Base-by-base conservation (phyloP, 2,888 invertebrate genomes). In the Isotomurus palustris region DNA sequence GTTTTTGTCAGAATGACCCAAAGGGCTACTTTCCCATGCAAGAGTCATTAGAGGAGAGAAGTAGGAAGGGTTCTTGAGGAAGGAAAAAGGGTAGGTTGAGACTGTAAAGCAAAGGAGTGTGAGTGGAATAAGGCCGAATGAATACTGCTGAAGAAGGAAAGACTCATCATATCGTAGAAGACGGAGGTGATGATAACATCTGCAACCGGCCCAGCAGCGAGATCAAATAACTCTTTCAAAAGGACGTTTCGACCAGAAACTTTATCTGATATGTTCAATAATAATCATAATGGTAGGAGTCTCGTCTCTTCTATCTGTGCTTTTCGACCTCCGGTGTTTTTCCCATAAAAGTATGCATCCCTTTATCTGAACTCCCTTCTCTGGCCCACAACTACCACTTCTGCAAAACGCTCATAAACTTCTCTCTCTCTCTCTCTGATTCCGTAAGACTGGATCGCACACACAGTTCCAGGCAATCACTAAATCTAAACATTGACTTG, bases 141-240 rank as follows among this genome's bases (percentile, higher is more conserved):
- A n/a, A n/a, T n/a, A n/a, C n/a, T n/a, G n/a, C n/a, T n/a, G n/a
- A n/a, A n/a, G n/a, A n/a, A n/a, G n/a, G n/a, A n/a, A n/a, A n/a
- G n/a, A n/a, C n/a, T n/a, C n/a, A n/a, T n/a, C n/a, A n/a, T n/a
- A n/a, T n/a, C n/a, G n/a, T n/a, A n/a, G n/a, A n/a, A n/a, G n/a
- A n/a, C 40, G 14, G 17, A 29, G 57, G 52, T 51, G 45, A 43
- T 52, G 66, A 66, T 66, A 66, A 52, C 53, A 66, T 66, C 66
- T 62, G 53, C 55, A 52, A 62, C 56, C 60, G 55, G 58, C 66
- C 65, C 66, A 62, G 62, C 51, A 66, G 66, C 66, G 47, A 66
- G 66, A 66, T 66, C 66, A 66, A 66, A 66, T 62, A 66, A 66
- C 66, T 66, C 66, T 60, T 54, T 60, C 47, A 62, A 64, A 61